Evolutionary conservation across 2,888 invertebrate species (phyloP), one percentile per base, ranked within the genome.

Genomic region (Ectropis crepuscularia): DNA sequence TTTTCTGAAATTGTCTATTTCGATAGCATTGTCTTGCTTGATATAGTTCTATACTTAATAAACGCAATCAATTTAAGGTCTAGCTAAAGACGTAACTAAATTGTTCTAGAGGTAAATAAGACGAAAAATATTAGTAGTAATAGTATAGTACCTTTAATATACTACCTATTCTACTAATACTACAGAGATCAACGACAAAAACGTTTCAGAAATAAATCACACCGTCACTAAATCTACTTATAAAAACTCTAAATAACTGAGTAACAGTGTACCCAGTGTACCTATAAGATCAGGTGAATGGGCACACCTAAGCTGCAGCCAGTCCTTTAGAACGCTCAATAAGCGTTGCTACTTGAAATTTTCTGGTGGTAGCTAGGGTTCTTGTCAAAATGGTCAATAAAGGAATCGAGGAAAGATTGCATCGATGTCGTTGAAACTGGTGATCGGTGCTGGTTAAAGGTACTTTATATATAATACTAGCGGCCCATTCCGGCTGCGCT

Each of bases 381-480:
- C 71, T 70, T 64, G 28, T 46, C 48, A 59, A 54, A 64, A 10
- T 74, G 74, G 75, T 45, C 50, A 12, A 39, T 63, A 63, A 63
- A 68, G 47, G 53, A 54, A 69, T 70, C 65, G 65, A 72, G 73
- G 68, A 71, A 73, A 73, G 68, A 74, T 74, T 70, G 69, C 70
- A 70, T 68, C 70, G 62, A 62, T 64, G 45, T 45, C 66, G 65
- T 71, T 67, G 59, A 36, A 77, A 79, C 77, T 60, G 70, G 74
- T 75, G 74, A 63, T 46, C 50, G 63, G 61, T 66, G 63, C 68
- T 65, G 61, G 11, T 12, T n/a, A 28, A 4, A 28, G 16, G 4
- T 28, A 28, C 16, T 28, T 2, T 28, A 28, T 28, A 28, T 28
- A n/a, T n/a, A n/a, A n/a, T n/a, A n/a, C n/a, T n/a, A n/a, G n/a